Base-by-base conservation (phyloP, 2,797 vertebrate genomes). In the Adrianichthys oophorus region DNA sequence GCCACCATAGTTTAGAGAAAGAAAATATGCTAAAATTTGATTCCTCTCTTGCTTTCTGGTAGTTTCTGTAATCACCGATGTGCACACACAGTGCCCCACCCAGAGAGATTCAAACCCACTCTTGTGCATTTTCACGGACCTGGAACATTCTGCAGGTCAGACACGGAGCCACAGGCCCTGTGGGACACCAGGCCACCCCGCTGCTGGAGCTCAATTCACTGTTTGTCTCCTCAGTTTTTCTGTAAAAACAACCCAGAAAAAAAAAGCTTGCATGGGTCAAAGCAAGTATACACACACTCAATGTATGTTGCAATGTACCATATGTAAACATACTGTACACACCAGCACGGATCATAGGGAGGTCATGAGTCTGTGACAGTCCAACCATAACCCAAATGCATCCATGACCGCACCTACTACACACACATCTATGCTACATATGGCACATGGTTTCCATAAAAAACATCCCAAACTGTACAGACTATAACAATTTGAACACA, bases 311-410 rank as follows among this genome's bases (percentile, higher is more conserved):
- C 13, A 67, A 54, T 68, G 65, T 56, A 65, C 43, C 56, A 1
- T 79, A 68, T 83, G 80, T 80, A 84, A 85, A 86, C 80, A 80
- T 40, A 65, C 70, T 65, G 70, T 77, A 85, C 40, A 40, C 82
- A 87, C 74, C 80, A 68, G 71, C 76, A 81, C 67, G 87, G 84
- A 81, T 86, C 84, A 84, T 56, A 4, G 69, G 72, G 67, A 79
- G 79, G 57, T 76, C 76, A 70, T 67, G 81, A 79, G 72, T 61
- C 84, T 70, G 83, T 82, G 83, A 87, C 82, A 21, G 44, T 51
- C 72, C 76, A 74, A 68, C 76, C 78, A 53, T 66, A 82, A 83
- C 75, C 66, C 74, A 79, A 60, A 72, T 59, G 63, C 55, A 55
- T 55, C 79, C 68, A 57, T 46, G 54, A 76, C 65, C 74, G 63